These are phyloP conservation scores for Phenganax marumi DNA, from an alignment of 92 coral and sea anemone species.

Conservation along the genomic window DNA sequence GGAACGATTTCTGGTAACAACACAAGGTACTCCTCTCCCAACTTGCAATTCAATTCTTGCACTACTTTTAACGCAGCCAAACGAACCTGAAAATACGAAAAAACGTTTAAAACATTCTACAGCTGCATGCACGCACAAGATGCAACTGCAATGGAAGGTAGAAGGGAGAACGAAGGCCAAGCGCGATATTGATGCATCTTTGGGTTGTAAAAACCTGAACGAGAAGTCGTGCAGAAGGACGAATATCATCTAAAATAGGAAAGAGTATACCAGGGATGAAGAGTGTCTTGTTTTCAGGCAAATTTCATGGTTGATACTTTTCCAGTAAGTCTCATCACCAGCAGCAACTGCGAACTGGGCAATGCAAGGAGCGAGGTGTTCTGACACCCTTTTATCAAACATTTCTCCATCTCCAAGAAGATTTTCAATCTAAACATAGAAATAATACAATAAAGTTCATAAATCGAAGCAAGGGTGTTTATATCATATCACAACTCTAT, in stretches of 20 bases:
- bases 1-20: slow-evolving; percentile 89
- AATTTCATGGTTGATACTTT: slow-evolving; percentile 85
- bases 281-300: slow-evolving; percentile 88
- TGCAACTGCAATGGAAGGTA: neutral
- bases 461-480: neutral
- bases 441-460: neutral
- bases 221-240: no score
- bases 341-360: slow-evolving; percentile 97
- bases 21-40: slow-evolving; percentile 89
- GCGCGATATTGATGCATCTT: no score
- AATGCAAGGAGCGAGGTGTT: slow-evolving; percentile 85
- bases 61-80: slow-evolving; percentile 91
- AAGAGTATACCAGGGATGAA: slow-evolving; percentile 72
- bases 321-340: slow-evolving; percentile 91
- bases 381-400: slow-evolving; percentile 70
- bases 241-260: neutral
- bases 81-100: slow-evolving; percentile 62
- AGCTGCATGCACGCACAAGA: neutral
- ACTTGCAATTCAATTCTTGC: slow-evolving; percentile 73
- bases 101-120: neutral
- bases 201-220: no score
- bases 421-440: slow-evolving; percentile 70
- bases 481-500: neutral
- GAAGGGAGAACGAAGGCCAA: neutral
- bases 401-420: slow-evolving; percentile 62